A percentile compares a stretch with the other conserved stretches of the same genome.
These are phyloP conservation scores for Chromobotia macracanthus DNA, from an alignment of 2,797 vertebrate species.

Conservation along the genomic window DNA sequence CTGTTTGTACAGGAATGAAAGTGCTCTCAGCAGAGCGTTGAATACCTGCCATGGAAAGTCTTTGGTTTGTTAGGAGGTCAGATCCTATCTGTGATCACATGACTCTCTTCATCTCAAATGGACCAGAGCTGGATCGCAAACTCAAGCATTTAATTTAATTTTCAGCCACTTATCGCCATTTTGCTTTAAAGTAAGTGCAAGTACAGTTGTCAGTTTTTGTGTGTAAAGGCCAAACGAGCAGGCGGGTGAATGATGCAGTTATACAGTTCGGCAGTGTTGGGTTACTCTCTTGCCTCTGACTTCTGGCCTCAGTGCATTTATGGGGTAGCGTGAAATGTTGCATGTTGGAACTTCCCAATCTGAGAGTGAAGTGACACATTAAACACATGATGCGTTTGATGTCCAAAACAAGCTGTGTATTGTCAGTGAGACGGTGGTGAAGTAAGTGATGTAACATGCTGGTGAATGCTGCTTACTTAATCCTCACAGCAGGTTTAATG, in stretches of 20 bases:
- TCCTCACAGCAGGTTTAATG: conserved; percentile 52
- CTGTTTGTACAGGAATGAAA: conserved; percentile 54
- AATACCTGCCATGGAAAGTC: conserved; percentile 61
- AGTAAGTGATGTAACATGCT: conserved; percentile 54
- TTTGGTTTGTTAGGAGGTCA: conserved; percentile 65
- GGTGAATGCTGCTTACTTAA: conserved; percentile 45
- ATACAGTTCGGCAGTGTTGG: not conserved
- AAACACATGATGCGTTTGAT: not conserved
- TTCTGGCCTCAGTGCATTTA: not conserved
- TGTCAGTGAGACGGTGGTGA: conserved; percentile 4
- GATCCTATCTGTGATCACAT: conserved; percentile 64
- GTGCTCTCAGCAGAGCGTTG: conserved; percentile 66
- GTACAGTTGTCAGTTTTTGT: not conserved
- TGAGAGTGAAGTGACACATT: conserved; percentile 28
- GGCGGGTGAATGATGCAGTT: not conserved
- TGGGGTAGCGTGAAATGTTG: not conserved
- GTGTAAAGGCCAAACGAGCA: not conserved
- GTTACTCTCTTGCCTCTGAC: not conserved
- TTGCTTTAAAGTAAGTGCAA: not conserved
- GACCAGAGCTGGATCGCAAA: not conserved
- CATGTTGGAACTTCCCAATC: not conserved
- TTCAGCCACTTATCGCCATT: not conserved
- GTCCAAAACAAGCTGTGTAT: conserved; percentile 14
- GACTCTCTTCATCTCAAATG: conserved; percentile 24
- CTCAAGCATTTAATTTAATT: not conserved